Evolutionary conservation across 2,797 vertebrate species (phyloP).

Genomic region (Pipistrellus nathusii): DNA sequence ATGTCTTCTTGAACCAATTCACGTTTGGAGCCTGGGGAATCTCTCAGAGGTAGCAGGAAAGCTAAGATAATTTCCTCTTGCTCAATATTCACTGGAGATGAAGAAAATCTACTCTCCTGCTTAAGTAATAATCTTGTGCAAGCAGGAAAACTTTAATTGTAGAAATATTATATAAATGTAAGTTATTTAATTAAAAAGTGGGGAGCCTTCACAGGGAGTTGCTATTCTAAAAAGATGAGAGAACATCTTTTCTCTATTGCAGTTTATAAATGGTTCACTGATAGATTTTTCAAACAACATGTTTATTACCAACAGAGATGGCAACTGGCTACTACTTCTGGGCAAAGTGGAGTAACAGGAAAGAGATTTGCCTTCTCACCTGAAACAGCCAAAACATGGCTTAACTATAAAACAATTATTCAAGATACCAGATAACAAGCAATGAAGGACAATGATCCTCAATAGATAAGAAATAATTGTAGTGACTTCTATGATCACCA

Average conservation of each 20-base stretch:
- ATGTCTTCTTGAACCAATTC: conserved; percentile 43
- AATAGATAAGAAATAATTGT: background rate
- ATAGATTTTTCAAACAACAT: conserved; percentile 55
- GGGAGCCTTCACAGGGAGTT: conserved; percentile 59
- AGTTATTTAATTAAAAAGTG: conserved; percentile 76
- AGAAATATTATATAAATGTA: conserved; percentile 77
- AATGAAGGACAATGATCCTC: background rate
- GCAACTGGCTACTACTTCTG: background rate
- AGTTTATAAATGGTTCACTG: conserved; percentile 18
- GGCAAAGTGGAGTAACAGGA: background rate
- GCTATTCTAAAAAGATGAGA: conserved; percentile 49
- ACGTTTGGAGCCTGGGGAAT: conserved; percentile 33
- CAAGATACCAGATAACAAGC: background rate
- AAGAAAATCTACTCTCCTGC: conserved; percentile 67
- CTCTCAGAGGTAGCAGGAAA: conserved; percentile 62
- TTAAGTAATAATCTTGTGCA: conserved; percentile 72
- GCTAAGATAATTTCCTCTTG: conserved; percentile 66
- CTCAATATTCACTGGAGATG: conserved; percentile 72
- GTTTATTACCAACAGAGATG: background rate
- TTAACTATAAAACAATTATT: conserved; percentile 15
- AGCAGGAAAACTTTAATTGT: conserved; percentile 78
- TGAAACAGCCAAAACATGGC: background rate
- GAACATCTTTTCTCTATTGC: conserved; percentile 48
- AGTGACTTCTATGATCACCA: background rate
- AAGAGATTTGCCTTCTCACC: background rate